Percentiles rank a stretch among this genome's conserved stretches.
These are phyloP conservation scores for Nymphalis io DNA, from an alignment of 1,140 invertebrate genomes.

Conservation along the genomic window DNA sequence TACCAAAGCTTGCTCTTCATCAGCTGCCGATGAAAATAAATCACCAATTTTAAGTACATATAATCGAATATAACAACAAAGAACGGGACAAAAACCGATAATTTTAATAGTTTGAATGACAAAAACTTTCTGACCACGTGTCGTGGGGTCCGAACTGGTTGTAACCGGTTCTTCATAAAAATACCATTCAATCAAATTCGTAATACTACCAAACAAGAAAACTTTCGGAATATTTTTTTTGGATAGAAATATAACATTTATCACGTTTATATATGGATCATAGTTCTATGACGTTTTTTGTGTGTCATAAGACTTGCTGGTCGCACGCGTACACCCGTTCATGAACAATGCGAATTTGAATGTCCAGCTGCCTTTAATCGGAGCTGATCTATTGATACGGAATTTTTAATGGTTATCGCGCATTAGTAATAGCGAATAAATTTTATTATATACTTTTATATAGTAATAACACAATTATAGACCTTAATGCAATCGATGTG, in stretches of 20 bases:
- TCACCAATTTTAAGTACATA: constrained; percentile 39
- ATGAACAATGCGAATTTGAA: constrained; percentile 47
- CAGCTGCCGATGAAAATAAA: constrained; percentile 54
- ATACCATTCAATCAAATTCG: constrained; percentile 71
- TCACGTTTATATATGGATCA: not conserved
- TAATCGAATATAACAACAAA: constrained; percentile 35
- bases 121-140: constrained; percentile 71
- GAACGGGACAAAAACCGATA: constrained; percentile 64
- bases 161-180: constrained; percentile 69
- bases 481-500: not conserved
- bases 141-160: constrained; percentile 64
- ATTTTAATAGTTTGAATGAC: constrained; percentile 68
- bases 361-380: constrained; percentile 69
- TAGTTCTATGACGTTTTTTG: not conserved
- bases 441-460: not conserved
- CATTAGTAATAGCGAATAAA: constrained; percentile 17
- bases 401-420: constrained; percentile 48
- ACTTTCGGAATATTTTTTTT: not conserved
- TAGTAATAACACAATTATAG: not conserved
- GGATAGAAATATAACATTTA: constrained; percentile 38
- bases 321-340: constrained; percentile 35
- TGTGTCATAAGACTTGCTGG: not conserved
- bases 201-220: not conserved
- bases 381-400: constrained; percentile 64
- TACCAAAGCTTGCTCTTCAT: constrained; percentile 10